Evolutionary conservation across 2,113 vertebrate species (phyloP).

Genomic region (Morone saxatilis): DNA sequence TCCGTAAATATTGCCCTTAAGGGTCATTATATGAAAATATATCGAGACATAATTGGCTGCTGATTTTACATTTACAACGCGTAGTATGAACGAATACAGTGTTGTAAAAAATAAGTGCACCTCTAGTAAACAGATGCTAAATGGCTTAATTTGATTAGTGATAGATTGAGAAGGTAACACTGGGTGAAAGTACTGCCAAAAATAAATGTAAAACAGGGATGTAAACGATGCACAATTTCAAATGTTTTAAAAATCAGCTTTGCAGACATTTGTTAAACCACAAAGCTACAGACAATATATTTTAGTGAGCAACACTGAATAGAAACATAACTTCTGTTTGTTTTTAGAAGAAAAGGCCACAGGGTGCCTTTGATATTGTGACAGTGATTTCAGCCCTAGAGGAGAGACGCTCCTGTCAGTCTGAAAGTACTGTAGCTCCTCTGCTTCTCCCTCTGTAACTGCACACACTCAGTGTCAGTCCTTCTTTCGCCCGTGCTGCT

Average conservation of each 20-base stretch:
- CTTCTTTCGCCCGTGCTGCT: background rate
- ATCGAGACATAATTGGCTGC: background rate
- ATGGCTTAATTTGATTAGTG: background rate
- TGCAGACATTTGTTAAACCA: background rate
- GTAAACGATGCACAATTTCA: background rate
- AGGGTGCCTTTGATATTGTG: background rate
- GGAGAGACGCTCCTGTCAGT: background rate
- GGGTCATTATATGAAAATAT: background rate
- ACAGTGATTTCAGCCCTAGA: background rate
- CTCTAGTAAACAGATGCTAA: background rate
- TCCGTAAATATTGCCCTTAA: background rate
- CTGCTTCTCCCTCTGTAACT: constrained; percentile 5
- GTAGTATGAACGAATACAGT: too few relatives aligned
- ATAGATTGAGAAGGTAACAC: background rate
- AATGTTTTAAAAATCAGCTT: background rate
- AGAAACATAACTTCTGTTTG: background rate
- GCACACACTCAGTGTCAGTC: background rate
- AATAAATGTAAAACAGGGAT: background rate
- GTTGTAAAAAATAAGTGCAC: background rate
- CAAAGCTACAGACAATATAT: background rate
- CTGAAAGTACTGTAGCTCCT: background rate
- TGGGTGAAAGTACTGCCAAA: background rate
- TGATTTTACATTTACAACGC: too few relatives aligned
- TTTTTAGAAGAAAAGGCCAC: background rate
- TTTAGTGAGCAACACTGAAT: background rate